Evolutionary conservation across 1,140 invertebrate species (phyloP).

Genomic region (Diachasma alloeum): DNA sequence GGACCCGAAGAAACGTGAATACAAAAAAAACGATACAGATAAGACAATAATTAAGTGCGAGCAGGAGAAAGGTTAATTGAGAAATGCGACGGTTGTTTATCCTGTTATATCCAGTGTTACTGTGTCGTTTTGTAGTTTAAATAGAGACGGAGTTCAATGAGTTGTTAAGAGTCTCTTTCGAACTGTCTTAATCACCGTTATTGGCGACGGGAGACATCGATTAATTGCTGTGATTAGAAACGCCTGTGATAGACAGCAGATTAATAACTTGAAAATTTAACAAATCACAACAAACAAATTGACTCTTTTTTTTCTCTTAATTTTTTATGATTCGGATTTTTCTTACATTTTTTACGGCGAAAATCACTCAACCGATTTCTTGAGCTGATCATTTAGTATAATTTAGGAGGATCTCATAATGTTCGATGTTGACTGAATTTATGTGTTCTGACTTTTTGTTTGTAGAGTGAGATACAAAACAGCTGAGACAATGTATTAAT

Average conservation of each 20-base stretch:
- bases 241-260: conserved; percentile 15
- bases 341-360: too few relatives aligned
- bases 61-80: conserved; percentile 26
- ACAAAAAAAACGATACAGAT: conserved; percentile 4
- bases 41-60: conserved; percentile 30
- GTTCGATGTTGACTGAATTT: too few relatives aligned
- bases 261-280: not conserved
- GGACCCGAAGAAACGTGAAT: not conserved
- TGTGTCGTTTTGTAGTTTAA: not conserved
- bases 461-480: too few relatives aligned
- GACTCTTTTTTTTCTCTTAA: not conserved
- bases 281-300: not conserved
- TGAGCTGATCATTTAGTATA: too few relatives aligned
- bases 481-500: too few relatives aligned
- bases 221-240: conserved; percentile 29
- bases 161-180: not conserved
- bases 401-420: too few relatives aligned
- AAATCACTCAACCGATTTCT: too few relatives aligned
- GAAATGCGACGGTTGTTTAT: conserved; percentile 24
- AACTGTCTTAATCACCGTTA: not conserved
- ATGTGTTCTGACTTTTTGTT: too few relatives aligned
- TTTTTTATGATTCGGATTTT: not conserved
- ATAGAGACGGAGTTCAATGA: conserved; percentile 5
- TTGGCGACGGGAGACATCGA: conserved; percentile 10
- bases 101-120: conserved; percentile 14